Evolutionary conservation across 2,113 vertebrate species (phyloP).

Genomic region (Potamarius usumacintae): DNA sequence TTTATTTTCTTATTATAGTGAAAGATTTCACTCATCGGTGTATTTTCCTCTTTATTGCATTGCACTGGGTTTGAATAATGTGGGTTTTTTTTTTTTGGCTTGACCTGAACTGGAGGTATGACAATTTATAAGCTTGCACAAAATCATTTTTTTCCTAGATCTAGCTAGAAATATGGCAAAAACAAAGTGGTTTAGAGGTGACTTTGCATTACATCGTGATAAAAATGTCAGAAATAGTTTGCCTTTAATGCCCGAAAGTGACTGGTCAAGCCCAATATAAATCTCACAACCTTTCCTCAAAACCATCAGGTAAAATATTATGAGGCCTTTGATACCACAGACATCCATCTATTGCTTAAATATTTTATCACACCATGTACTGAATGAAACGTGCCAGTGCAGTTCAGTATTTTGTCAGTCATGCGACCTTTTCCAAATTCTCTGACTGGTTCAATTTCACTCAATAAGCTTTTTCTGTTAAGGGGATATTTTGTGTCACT

Average conservation of each 20-base stretch:
- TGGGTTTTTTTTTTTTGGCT: not conserved
- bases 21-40: not conserved
- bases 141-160: not conserved
- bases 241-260: slow-evolving; percentile 5
- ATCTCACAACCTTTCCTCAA: not conserved
- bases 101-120: not conserved
- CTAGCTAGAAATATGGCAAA: not conserved
- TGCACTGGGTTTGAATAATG: not conserved
- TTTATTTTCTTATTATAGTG: not conserved
- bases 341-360: slow-evolving; percentile 36
- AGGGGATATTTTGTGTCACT: slow-evolving; percentile 43
- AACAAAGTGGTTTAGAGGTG: slow-evolving; percentile 6
- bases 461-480: slow-evolving; percentile 40
- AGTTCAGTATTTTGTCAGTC: slow-evolving; percentile 43
- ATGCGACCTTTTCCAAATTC: slow-evolving; percentile 31
- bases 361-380: slow-evolving; percentile 30
- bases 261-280: slow-evolving; percentile 1
- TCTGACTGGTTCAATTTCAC: slow-evolving; percentile 39
- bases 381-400: slow-evolving; percentile 26
- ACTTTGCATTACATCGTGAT: not conserved
- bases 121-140: slow-evolving; percentile 14
- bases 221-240: slow-evolving; percentile 17
- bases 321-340: slow-evolving; percentile 18
- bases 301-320: slow-evolving; percentile 1
- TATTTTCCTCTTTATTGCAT: too few relatives aligned